Conservation (phyloP, 2,113 vertebrate species). For the Hassar affinis region DNA sequence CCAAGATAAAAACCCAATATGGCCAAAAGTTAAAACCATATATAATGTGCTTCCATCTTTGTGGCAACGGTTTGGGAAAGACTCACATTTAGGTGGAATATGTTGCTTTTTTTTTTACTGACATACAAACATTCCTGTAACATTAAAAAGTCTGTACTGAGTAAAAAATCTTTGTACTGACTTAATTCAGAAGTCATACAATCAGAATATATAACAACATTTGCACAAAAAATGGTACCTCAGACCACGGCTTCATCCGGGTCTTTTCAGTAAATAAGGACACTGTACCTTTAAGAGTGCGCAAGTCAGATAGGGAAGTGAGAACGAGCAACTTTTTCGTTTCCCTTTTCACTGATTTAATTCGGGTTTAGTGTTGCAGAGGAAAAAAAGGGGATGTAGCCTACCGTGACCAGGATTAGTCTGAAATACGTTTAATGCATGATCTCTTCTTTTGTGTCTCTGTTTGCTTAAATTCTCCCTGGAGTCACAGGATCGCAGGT, state of each 20-base stretch:
- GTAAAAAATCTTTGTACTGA: no score
- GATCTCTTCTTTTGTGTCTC: background rate
- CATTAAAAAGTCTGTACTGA: no score
- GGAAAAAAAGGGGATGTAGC: background rate
- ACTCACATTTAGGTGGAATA: no score
- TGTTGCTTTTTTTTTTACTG: no score
- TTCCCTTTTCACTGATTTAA: slow-evolving; percentile 20
- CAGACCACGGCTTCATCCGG: background rate
- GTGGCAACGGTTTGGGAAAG: no score
- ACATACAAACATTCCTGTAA: no score
- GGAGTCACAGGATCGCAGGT: background rate
- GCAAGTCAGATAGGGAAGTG: slow-evolving; percentile 26
- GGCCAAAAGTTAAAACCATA: no score
- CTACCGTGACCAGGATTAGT: background rate
- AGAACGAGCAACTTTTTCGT: background rate
- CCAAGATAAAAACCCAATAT: no score
- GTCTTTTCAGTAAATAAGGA: background rate
- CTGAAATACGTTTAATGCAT: background rate
- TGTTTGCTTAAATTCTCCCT: background rate
- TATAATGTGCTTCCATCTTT: no score
- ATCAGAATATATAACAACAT: background rate
- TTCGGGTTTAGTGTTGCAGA: background rate
- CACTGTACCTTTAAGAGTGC: slow-evolving; percentile 35
- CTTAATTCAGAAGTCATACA: background rate
- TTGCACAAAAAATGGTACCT: background rate